Percentiles rank a stretch among this genome's conserved stretches.
phyloP scores from a whole-genome alignment of 92 coral and sea anemone species.

The Siderastrea radians region DNA sequence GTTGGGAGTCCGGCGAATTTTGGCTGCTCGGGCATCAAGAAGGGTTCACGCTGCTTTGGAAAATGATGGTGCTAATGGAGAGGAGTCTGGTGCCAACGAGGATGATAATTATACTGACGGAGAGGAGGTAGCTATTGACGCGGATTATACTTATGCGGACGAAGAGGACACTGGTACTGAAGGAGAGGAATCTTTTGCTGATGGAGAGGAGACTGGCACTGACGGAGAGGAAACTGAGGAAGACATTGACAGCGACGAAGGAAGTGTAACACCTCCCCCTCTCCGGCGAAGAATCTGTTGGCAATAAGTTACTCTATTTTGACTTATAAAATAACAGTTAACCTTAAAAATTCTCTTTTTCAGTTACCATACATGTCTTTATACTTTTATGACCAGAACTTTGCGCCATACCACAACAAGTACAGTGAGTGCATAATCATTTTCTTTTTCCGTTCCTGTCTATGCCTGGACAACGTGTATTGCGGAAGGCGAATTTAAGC shows the following conservation, averaged over 20 bases:
- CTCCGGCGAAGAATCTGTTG: conserved; percentile 48
- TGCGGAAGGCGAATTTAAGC: no score
- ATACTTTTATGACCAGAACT: no score
- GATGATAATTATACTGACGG: neutral
- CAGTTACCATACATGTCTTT: no score
- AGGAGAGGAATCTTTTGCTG: neutral
- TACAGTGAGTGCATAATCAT: no score
- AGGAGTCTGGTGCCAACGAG: neutral
- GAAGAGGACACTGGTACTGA: conserved; percentile 10
- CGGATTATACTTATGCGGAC: neutral
- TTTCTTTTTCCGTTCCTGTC: no score
- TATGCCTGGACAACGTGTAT: no score
- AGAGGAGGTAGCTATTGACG: conserved; percentile 3
- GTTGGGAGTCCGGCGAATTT: conserved; percentile 21
- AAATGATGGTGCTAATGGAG: neutral
- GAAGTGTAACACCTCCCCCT: conserved; percentile 18
- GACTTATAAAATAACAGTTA: no score
- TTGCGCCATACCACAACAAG: no score
- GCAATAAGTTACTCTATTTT: conserved; percentile 1
- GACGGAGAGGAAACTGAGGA: conserved; percentile 26
- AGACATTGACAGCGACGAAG: conserved; percentile 1
- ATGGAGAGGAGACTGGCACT: conserved; percentile 10
- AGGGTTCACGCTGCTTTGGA: neutral
- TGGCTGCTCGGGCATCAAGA: conserved; percentile 26
- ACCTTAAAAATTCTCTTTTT: no score